Conservation (phyloP, 2,888 invertebrate species). For the Agapostemon virescens region DNA sequence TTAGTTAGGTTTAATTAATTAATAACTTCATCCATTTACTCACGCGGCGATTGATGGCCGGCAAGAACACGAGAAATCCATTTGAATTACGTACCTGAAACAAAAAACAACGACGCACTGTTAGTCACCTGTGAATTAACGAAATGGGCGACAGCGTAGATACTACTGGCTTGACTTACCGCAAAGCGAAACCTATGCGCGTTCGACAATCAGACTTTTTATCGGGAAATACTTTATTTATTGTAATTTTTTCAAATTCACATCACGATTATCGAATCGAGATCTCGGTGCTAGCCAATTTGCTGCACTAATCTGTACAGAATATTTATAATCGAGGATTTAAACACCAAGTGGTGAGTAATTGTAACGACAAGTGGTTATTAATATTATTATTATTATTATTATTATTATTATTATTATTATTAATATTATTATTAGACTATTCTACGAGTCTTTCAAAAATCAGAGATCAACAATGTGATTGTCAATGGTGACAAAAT, state of each 20-base stretch:
- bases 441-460: no score
- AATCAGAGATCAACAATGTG: no score
- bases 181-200: background rate
- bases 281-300: background rate
- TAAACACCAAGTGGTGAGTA: background rate
- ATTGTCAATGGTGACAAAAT: no score
- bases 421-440: no score
- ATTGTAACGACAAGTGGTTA: background rate
- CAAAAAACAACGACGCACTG: slow-evolving; percentile 44
- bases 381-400: no score
- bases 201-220: background rate
- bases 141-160: background rate
- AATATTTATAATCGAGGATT: background rate
- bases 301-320: background rate
- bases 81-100: slow-evolving; percentile 62
- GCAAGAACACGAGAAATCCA: slow-evolving; percentile 21
- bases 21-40: slow-evolving; percentile 42
- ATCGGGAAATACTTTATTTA: background rate
- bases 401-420: no score
- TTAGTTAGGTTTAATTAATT: slow-evolving; percentile 38
- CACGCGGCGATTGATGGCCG: slow-evolving; percentile 26
- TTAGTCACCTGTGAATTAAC: slow-evolving; percentile 42
- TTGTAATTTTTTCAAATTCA: background rate
- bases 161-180: background rate
- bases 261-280: background rate